Evolutionary conservation across 2,888 invertebrate species (phyloP).

Genomic region (Nemotelus nigrinus): DNA sequence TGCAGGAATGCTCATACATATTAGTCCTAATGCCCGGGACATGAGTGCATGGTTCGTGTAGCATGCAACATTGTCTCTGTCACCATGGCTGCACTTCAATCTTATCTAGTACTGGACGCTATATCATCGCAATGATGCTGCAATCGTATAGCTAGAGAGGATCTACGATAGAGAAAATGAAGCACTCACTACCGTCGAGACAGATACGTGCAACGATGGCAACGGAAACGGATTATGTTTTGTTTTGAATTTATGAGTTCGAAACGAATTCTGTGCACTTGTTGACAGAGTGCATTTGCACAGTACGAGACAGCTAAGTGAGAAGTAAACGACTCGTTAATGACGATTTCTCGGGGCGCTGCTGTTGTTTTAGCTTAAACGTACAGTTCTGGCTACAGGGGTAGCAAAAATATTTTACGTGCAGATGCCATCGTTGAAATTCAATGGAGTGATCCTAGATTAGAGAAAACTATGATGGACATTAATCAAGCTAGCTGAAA

Average conservation of each 20-base stretch:
- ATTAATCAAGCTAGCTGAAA: no score
- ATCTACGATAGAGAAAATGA: neutral
- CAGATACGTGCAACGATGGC: neutral
- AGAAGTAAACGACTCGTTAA: constrained; percentile 36
- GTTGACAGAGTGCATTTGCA: constrained; percentile 13
- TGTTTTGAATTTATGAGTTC: constrained; percentile 21
- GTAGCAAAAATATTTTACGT: no score
- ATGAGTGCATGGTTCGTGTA: neutral
- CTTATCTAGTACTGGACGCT: no score
- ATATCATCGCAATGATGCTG: neutral
- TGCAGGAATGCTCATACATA: neutral
- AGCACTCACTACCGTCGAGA: neutral
- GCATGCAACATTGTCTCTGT: neutral
- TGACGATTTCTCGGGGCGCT: constrained; percentile 11
- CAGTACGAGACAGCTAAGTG: constrained; percentile 22
- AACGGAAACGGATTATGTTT: constrained; percentile 28
- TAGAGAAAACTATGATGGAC: no score
- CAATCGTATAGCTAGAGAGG: neutral
- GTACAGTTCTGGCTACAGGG: no score
- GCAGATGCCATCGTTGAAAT: no score
- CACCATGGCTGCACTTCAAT: no score
- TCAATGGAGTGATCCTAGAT: no score
- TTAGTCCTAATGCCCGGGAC: constrained; percentile 8
- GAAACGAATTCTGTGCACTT: constrained; percentile 20
- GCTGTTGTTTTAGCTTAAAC: neutral